Conservation (phyloP, 2,888 invertebrate species). For the Drosophila hamatofila region DNA sequence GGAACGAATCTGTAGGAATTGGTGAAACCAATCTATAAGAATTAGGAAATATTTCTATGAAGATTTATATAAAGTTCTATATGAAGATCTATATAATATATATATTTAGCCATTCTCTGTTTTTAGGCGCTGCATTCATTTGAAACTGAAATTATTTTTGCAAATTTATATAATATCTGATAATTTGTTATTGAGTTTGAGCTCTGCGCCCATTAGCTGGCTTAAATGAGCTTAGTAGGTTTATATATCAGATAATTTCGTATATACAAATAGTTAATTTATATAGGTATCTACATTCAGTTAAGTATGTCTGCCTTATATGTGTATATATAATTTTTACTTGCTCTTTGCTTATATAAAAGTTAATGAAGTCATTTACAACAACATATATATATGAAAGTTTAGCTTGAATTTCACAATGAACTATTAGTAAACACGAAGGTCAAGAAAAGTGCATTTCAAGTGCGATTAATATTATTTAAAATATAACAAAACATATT, state of each 20-base stretch:
- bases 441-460: neutral
- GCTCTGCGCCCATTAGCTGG: neutral
- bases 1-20: slow-evolving; percentile 42
- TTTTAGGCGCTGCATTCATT: neutral
- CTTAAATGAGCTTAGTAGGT: neutral
- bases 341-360: neutral
- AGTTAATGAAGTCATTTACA: neutral
- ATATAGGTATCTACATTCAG: too few relatives aligned
- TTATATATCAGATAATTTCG: neutral
- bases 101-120: neutral
- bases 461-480: neutral
- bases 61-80: too few relatives aligned
- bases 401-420: neutral
- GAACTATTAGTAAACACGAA: too few relatives aligned
- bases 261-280: neutral
- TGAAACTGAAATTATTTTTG: too few relatives aligned
- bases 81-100: neutral
- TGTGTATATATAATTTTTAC: neutral
- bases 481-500: too few relatives aligned
- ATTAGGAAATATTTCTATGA: neutral
- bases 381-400: neutral
- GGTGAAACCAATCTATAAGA: neutral
- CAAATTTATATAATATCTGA: too few relatives aligned
- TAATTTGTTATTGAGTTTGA: neutral
- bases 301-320: neutral